These are phyloP conservation scores for Trididemnum nubilum DNA, from an alignment of 23 tunicate species.

Conservation along the genomic window DNA sequence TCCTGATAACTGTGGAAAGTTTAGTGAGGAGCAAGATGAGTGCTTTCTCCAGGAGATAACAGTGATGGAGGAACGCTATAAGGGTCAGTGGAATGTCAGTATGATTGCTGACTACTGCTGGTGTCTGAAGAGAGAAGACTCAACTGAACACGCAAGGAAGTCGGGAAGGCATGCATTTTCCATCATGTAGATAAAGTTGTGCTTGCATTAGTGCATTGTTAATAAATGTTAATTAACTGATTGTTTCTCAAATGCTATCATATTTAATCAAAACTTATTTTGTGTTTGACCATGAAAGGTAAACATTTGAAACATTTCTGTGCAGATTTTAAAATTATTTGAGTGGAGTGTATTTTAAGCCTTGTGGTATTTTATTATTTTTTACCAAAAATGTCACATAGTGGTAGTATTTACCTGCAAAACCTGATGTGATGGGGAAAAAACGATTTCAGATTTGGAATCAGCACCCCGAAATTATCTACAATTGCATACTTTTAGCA, in stretches of 20 bases:
- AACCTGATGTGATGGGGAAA: conserved; percentile 28
- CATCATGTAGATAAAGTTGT: not conserved
- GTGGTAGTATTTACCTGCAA: conserved; percentile 23
- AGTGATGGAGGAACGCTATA: conserved; percentile 41
- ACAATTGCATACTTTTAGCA: conserved; percentile 4
- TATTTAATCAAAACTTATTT: not conserved
- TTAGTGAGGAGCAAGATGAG: conserved; percentile 44
- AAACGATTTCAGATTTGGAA: conserved; percentile 35
- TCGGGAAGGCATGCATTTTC: conserved; percentile 30
- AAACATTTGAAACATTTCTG: conserved; percentile 6
- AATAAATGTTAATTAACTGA: not conserved
- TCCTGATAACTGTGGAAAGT: conserved; percentile 32
- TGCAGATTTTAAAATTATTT: conserved; percentile 8
- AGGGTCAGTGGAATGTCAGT: conserved; percentile 33
- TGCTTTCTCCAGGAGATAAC: conserved; percentile 44
- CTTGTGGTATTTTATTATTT: conserved; percentile 3
- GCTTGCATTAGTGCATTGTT: not conserved
- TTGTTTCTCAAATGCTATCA: not conserved
- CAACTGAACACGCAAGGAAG: conserved; percentile 18
- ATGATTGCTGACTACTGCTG: conserved; percentile 46
- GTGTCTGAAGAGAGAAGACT: conserved; percentile 30
- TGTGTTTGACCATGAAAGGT: not conserved
- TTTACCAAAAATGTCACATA: not conserved
- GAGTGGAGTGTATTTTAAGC: not conserved
- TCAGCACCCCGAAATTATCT: conserved; percentile 35